Percentiles rank a stretch among this genome's conserved stretches.
phyloP scores from a whole-genome alignment of 2,888 invertebrate genomes.

The Andrena minutula region DNA sequence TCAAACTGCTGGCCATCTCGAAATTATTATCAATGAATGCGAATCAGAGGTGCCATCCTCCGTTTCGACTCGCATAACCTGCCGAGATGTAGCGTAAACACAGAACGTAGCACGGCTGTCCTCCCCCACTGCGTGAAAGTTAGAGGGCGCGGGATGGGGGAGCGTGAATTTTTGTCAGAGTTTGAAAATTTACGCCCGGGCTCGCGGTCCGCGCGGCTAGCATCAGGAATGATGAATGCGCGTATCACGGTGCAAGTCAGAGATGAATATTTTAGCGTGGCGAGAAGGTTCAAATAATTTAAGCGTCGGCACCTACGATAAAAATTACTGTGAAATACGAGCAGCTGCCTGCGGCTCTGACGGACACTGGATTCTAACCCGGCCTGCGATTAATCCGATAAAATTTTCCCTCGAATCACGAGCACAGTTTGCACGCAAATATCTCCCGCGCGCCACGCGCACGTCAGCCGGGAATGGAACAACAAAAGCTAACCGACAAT shows the following conservation, averaged over 20 bases:
- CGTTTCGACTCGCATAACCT: conserved; percentile 17
- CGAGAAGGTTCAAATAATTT: conserved; percentile 59
- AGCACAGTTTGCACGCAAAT: conserved; percentile 16
- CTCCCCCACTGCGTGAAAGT: conserved; percentile 35
- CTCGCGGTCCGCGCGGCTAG: conserved; percentile 43
- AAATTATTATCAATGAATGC: conserved; percentile 51
- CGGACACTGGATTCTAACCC: conserved; percentile 29
- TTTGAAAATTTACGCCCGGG: conserved; percentile 59
- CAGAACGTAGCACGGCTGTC: not conserved
- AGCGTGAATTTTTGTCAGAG: conserved; percentile 56
- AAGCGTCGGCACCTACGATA: conserved; percentile 59
- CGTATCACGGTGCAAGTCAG: conserved; percentile 58
- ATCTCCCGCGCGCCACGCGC: not conserved
- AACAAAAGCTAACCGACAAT: no score
- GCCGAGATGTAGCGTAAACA: conserved; percentile 32
- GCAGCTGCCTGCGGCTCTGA: not conserved
- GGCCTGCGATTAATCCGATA: conserved; percentile 47
- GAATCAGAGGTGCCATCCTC: not conserved
- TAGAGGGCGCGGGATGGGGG: conserved; percentile 27
- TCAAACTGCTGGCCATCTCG: not conserved
- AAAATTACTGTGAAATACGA: conserved; percentile 60
- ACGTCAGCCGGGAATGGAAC: not conserved
- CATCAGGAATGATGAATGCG: conserved; percentile 69
- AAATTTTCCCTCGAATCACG: conserved; percentile 35
- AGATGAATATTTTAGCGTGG: conserved; percentile 60